These are phyloP conservation scores for Petrolisthes manimaculis DNA, from an alignment of 2,888 invertebrate genomes.

Conservation along the genomic window DNA sequence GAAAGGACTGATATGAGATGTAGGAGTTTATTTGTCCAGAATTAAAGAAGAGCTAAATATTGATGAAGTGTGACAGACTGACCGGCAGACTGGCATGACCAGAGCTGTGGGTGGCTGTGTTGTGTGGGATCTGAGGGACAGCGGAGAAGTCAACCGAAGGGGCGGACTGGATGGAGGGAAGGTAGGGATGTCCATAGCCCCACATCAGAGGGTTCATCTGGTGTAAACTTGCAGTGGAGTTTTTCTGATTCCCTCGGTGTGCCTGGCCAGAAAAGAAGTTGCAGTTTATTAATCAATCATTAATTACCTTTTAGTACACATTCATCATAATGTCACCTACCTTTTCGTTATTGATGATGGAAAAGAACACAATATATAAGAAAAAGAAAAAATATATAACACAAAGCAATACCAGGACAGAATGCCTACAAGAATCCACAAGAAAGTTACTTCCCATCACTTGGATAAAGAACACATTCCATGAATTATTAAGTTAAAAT, in stretches of 20 bases:
- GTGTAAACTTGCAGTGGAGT: conserved; percentile 58
- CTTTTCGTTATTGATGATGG: too few relatives aligned
- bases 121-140: conserved; percentile 28
- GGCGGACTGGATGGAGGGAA: conserved; percentile 47
- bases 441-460: too few relatives aligned
- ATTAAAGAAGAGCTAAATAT: neutral
- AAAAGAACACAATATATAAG: neutral
- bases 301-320: neutral
- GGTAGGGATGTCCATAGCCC: conserved; percentile 52
- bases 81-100: conserved; percentile 44
- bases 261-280: conserved; percentile 1
- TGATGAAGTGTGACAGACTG: conserved; percentile 6
- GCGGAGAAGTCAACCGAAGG: conserved; percentile 45
- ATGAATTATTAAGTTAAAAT: too few relatives aligned
- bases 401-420: neutral
- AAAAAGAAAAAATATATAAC: neutral
- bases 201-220: conserved; percentile 63
- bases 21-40: too few relatives aligned
- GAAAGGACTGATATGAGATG: too few relatives aligned
- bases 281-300: too few relatives aligned
- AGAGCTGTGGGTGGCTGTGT: conserved; percentile 12
- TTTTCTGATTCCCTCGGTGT: conserved; percentile 54
- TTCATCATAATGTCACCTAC: neutral
- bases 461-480: too few relatives aligned
- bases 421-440: too few relatives aligned